Evolutionary conservation across 2,113 vertebrate genomes (phyloP).

Genomic region (Cromileptes altivelis): DNA sequence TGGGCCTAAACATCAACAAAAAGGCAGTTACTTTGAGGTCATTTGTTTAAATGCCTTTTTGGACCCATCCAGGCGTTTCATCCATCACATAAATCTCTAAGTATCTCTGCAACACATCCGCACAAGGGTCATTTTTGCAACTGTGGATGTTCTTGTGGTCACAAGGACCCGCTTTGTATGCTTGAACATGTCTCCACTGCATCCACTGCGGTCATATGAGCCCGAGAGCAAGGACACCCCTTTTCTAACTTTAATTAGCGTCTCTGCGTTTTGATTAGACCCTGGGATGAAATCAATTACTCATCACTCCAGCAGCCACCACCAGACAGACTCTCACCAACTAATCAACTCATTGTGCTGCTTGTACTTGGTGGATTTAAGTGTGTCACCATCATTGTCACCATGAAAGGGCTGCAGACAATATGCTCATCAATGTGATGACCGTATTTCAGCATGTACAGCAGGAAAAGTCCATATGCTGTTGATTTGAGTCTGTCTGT

Average conservation of each 20-base stretch:
- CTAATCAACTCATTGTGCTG: conserved; percentile 42
- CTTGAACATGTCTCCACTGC: conserved; percentile 17
- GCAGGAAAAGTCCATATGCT: not conserved
- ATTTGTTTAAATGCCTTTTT: conserved; percentile 15
- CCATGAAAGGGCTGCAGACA: conserved; percentile 11
- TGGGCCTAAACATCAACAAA: conserved; percentile 16
- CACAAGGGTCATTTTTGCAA: conserved; percentile 40
- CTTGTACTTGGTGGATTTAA: conserved; percentile 34
- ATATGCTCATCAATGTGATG: not conserved
- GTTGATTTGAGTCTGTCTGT: not conserved
- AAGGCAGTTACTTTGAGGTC: conserved; percentile 16
- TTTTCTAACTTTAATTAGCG: conserved; percentile 75
- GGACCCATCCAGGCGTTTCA: conserved; percentile 12
- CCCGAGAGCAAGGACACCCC: conserved; percentile 71
- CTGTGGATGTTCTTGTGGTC: conserved; percentile 24
- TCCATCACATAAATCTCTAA: conserved; percentile 13
- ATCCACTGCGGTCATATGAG: conserved; percentile 60
- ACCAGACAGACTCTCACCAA: conserved; percentile 30
- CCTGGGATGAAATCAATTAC: conserved; percentile 74
- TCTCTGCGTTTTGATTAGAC: conserved; percentile 67
- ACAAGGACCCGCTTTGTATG: conserved; percentile 56
- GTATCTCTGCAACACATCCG: conserved; percentile 23
- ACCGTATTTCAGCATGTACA: conserved; percentile 12
- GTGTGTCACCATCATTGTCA: conserved; percentile 34
- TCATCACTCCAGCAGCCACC: conserved; percentile 45